Evolutionary conservation across 2,113 vertebrate genomes (phyloP).

Genomic region (Marcusenius ussheri): DNA sequence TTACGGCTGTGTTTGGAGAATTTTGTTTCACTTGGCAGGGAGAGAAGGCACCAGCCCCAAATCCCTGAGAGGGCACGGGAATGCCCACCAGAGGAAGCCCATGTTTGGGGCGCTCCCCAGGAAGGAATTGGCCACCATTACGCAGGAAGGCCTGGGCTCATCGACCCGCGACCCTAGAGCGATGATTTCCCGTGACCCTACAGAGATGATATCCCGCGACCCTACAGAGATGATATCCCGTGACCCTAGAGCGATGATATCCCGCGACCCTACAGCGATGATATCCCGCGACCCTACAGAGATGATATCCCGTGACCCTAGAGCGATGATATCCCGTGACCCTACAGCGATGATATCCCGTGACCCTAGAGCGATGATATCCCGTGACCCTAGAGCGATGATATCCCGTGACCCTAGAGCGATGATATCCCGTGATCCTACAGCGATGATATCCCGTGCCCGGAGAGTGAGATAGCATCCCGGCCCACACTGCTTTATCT

Average conservation of each 20-base stretch:
- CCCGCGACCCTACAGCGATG: no score
- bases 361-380: no score
- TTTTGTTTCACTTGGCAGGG: background rate
- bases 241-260: no score
- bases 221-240: no score
- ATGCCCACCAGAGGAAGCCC: background rate
- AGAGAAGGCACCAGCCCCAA: background rate
- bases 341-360: no score
- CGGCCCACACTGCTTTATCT: background rate
- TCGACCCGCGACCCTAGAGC: background rate
- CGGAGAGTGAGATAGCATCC: background rate
- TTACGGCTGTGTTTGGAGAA: background rate
- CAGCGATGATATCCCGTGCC: background rate
- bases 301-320: no score
- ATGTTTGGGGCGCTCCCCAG: background rate
- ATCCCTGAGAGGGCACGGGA: background rate
- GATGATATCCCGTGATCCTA: background rate
- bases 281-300: no score
- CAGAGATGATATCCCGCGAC: no score
- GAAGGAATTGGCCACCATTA: background rate
- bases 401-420: no score
- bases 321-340: no score
- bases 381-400: no score
- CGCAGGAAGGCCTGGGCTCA: background rate
- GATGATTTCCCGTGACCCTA: background rate